Base-by-base conservation (phyloP, 2,888 invertebrate genomes). In the Tachina fera region DNA sequence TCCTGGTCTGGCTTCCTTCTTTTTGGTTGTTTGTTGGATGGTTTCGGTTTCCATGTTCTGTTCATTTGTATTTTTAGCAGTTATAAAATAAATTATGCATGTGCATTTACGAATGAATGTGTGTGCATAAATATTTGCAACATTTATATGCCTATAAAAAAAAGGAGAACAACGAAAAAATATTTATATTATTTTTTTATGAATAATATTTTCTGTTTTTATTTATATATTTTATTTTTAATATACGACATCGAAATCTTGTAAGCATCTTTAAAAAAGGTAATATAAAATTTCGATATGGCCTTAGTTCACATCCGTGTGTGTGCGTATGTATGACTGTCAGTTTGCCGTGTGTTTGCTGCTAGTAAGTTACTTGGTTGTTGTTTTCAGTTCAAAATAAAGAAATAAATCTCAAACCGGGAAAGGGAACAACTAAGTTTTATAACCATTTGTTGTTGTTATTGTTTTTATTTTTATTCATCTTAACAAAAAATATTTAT, bases 51-150 rank as follows among this genome's bases (percentile, higher is more conserved):
- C 58, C 10, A 16, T 72, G 60, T 71, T 85, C 68, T 67, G 58
- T 79, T 86, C 82, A 75, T 76, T 79, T 80, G 22, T 60, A 31
- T 11, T 67, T 63, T 67, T 60, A 81, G 81, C 47, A 80, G 83
- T 83, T 86, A 83, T 80, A 86, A 86, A 76, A 86, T 86, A 86
- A 86, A 86, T 86, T 86, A 86, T 86, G 86, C 83, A 86, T 86
- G 86, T 83, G 83, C 86, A 83, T 83, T 79, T 79, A 49, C 79
- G 63, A 84, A 71, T 49, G 51, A n/a, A 67, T 72, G 60, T 76
- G 63, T 47, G 47, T 63, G 53, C 71, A 71, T 71, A 74, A 65
- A 71, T 84, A 71, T 71, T 75, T 84, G 56, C 79, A 75, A 71
- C 71, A 71, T 83, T 76, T 76, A 60, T 77, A 63, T 65, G 71